Evolutionary conservation across 1,140 invertebrate species (phyloP).

Genomic region (Pomacea maculata): DNA sequence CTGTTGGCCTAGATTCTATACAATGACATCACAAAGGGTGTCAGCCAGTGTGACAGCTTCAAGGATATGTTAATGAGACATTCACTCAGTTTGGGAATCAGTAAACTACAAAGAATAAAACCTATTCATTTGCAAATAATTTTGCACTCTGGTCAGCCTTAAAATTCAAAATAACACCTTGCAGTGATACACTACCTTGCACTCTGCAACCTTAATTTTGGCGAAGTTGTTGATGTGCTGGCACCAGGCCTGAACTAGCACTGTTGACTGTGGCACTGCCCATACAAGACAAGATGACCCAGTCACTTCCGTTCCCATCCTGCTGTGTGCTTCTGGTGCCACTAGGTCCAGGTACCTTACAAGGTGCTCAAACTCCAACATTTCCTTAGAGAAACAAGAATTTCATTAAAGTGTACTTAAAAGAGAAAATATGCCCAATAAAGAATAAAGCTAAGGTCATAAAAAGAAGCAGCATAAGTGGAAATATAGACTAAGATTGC

Average conservation of each 20-base stretch:
- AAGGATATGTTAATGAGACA: too few species aligned
- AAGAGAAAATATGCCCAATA: not conserved
- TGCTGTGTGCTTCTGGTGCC: constrained; percentile 9
- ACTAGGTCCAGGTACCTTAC: constrained; percentile 40
- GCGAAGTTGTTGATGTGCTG: constrained; percentile 60
- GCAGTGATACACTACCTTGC: constrained; percentile 45
- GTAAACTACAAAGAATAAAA: too few species aligned
- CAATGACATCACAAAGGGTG: too few species aligned
- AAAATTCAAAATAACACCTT: too few species aligned
- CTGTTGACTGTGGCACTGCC: constrained; percentile 49
- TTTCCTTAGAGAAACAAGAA: constrained; percentile 21
- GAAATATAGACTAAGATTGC: too few species aligned
- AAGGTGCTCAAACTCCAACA: constrained; percentile 44
- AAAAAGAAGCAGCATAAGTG: too few species aligned
- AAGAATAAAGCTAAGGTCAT: too few species aligned
- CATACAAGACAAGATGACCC: constrained; percentile 47
- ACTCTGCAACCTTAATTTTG: constrained; percentile 51
- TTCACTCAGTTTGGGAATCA: too few species aligned
- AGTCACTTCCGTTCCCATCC: not conserved
- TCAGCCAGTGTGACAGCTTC: too few species aligned
- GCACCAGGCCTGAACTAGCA: constrained; percentile 61
- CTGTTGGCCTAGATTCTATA: too few species aligned
- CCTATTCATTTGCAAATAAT: not conserved
- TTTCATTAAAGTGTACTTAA: not conserved
- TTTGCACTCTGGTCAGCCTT: too few species aligned